Evolutionary conservation across 1,140 invertebrate species (phyloP), one percentile per base, ranked within the genome.

Genomic region (Penaeus indicus): DNA sequence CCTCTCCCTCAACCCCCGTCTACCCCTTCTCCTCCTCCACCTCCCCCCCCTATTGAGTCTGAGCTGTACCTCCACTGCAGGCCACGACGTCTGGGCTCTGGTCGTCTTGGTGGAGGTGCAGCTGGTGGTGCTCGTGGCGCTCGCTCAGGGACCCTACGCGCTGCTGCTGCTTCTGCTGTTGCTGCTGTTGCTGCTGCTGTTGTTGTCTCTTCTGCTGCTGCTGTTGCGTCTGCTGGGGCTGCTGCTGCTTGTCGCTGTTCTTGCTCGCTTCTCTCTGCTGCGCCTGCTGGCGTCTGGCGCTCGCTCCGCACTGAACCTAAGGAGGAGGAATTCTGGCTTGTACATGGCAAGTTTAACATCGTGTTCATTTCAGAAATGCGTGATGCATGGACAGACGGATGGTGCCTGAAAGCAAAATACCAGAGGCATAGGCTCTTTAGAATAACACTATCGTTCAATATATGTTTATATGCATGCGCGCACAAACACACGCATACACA

Each of bases 1-100:
- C 54, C 54, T 13, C 47, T 10, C 0, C 16, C 54, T 54, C 54
- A 0, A 54, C 10, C 54, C 54, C 10, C 54, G 11, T 8, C 54
- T 42, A 42, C 5, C 54, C 54, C 54, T 4, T 13, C 54, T 11
- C 11, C 16, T 13, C 10, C 16, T 11, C 54, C 16, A 1, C 54
- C 54, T 54, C 54, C 54, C 8, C 47, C 13, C 0, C 16, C 54
- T 54, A 16, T 54, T 2, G 10, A 54, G 1, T 54, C 54, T 8
- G 10, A 10, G 54, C 54, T 64, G 25, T 82, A 87, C 85, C 85
- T 82, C 85, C 85, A 72, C 85, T 87, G 78, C 85, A 87, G 47
- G 85, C 85, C 1, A 87, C 85, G 4, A 87, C 78, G 54, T 87
- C 85, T 8, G 85, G 85, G 54, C 85, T 87, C 78, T 87, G 85